Evolutionary conservation across 2,113 vertebrate genomes (phyloP), one percentile per base, ranked within the genome.

Genomic region (Monarcha castaneiventris): DNA sequence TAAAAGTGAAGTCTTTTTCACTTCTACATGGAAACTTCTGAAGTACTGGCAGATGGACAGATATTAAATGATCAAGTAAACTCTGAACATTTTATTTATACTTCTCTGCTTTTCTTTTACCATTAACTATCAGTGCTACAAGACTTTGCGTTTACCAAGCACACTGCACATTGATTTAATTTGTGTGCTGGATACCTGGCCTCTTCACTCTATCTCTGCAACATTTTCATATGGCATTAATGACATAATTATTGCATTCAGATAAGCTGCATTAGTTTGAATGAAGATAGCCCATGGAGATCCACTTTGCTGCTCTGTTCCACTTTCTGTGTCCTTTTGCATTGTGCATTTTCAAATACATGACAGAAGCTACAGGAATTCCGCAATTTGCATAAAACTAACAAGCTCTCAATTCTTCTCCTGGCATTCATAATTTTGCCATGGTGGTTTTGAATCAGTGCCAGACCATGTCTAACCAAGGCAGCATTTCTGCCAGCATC

Each of bases 321-420:
- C 63, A 33, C 58, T 82, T 66, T 83, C 85, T 20, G 44, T 92
- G 87, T 94, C 74, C 74, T 91, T 91, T 82, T 75, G 35, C 69
- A 82, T 76, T 91, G 87, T 82, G 21, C 43, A 54, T 84, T 93
- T 90, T 92, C 85, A 86, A 92, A 84, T 82, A 96, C 94, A 97
- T 79, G 89, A 91, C 93, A 95, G 89, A 91, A 96, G 74, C 96
- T 93, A 93, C 94, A 93, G 94, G 91, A 96, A 95, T 94, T 95
- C 93, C 4, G 4, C 11, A 33, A 93, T 96, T 94, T 97, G 84
- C 91, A 96, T 96, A 86, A 94, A 90, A 74, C 86, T 89, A 95
- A 95, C 93, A 94, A 95, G 91, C 44, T 56, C 30, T 83, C 73
- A 63, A 37, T 95, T 97, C 93, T 95, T 94, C 86, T 93, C 44